Base-by-base conservation (phyloP, 2,888 invertebrate genomes). In the Rhynchonema sp. region DNA sequence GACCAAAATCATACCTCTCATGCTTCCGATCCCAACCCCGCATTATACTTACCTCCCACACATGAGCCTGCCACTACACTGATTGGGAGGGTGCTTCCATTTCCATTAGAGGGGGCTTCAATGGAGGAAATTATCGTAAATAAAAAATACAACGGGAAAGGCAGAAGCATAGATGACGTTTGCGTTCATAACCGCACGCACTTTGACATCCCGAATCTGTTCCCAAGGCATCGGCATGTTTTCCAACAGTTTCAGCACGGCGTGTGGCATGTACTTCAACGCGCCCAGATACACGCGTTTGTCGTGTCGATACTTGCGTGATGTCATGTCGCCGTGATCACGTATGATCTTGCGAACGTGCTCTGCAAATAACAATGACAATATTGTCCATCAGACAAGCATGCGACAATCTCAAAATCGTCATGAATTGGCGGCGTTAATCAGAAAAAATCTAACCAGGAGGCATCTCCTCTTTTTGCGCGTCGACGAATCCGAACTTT, bases 181-280 rank as follows among this genome's bases (percentile, higher is more conserved):
- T n/a, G n/a, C n/a, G n/a, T n/a, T n/a, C n/a, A 55, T 27, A 2
- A 30, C 9, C 28, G 17, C 2, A 25, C 49, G 29, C 20, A 66
- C 92, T 77, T 89, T 87, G 0, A 94, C 92, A 75, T 98, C 98
- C 63, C 98, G 80, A 64, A 99, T 98, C 77, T 99, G 98, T 75
- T 99, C 98, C 98, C 98, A 99, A 0, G 98, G 98, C 98, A 98
- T 98, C 0, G 98, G 98, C 98, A 99, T 99, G 75, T 99, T 99
- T 75, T 99, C 98, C 62, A 99, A 76, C 1, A 99, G 80, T 73
- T 99, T 99, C 80, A 99, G 84, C 6, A 99, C 94, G 9, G 98
- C 98, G 79, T 99, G 98, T 0, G 98, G 98, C 96, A 99, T 98
- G 73, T 98, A 99, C 74, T 99, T 99, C 56, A 99, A 77, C 1